A percentile compares a stretch with the other conserved stretches of the same genome.
phyloP scores from a whole-genome alignment of 2,888 invertebrate species.

The Ectemnius cavifrons region DNA sequence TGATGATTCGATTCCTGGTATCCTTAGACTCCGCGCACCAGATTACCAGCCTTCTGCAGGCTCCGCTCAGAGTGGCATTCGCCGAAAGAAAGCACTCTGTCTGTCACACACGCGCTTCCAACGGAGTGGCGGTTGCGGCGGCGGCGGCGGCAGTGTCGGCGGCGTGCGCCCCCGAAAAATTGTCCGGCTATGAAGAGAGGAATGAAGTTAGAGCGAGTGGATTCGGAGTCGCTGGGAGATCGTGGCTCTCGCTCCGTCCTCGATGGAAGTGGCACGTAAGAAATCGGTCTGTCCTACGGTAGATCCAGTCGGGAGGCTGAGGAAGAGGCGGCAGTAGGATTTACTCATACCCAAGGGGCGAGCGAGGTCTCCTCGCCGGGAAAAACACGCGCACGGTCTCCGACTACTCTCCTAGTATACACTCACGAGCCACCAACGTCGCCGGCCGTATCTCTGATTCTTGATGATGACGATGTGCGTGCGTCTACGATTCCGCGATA shows the following conservation, averaged over 20 bases:
- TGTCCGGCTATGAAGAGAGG: background rate
- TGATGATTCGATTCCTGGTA: too few relatives aligned
- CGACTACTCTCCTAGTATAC: background rate
- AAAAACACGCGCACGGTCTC: slow-evolving; percentile 24
- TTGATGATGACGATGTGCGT: slow-evolving; percentile 19
- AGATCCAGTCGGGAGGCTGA: slow-evolving; percentile 16
- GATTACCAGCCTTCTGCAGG: too few relatives aligned
- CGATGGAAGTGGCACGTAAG: background rate
- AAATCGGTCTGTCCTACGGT: background rate
- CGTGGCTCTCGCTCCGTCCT: background rate
- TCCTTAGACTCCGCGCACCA: too few relatives aligned
- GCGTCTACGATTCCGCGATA: background rate
- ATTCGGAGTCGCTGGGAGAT: background rate
- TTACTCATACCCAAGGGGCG: slow-evolving; percentile 23
- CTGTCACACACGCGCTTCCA: slow-evolving; percentile 1
- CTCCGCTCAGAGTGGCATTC: too few relatives aligned
- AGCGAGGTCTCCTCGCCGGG: slow-evolving; percentile 30
- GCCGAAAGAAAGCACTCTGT: slow-evolving; percentile 1
- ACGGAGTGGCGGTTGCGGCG: background rate
- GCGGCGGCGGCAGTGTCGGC: background rate
- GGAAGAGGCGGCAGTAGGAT: slow-evolving; percentile 31
- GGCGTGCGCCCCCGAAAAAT: background rate
- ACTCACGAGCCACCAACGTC: background rate
- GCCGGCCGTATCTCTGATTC: too few relatives aligned
- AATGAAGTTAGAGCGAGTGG: background rate